Evolutionary conservation across 2,113 vertebrate genomes (phyloP), one percentile per base, ranked within the genome.

Genomic region (Ardeotis arabs): DNA sequence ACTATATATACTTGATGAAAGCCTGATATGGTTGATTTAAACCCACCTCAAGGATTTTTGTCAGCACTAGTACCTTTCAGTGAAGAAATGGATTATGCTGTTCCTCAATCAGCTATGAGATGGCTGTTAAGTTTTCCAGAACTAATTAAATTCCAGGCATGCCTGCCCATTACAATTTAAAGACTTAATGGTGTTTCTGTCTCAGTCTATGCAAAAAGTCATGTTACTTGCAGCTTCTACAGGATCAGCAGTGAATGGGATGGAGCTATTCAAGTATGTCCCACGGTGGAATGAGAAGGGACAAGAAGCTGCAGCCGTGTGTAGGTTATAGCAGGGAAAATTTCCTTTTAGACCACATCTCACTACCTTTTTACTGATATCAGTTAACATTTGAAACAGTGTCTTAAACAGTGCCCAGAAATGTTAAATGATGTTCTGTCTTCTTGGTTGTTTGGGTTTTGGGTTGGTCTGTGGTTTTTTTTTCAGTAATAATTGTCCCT

Each of bases 71-170:
- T 59, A 60, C 37, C 82, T 90, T 88, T 74, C 67, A 90, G 52
- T 2, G 8, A 73, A 85, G 49, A 85, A 93, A 92, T 60, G n/a
- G 52, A 84, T 56, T 72, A 86, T 86, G 72, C 37, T 90, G 37
- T 70, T 92, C 79, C 76, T 90, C 84, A 80, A 88, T 52, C 95
- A 93, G 64, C 90, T 88, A 81, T 94, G 64, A 88, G 78, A 75
- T 93, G 78, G 82, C 85, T 92, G 72, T 70, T 94, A 79, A 83
- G 44, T 80, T 93, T 94, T 67, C 92, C 60, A 49, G 58, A 90
- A 77, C 52, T 49, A 70, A 90, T 74, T 93, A 90, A 67, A 90
- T 87, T 94, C 93, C 77, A 92, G 50, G 50, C 90, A 96, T 0
- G 2, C n/a, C n/a, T 69, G 55, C 23, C 33, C 39, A 88, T 86